Percentiles rank a stretch among this genome's conserved stretches.
Evolutionary conservation across 64 coral and sea anemone species (phyloP).

Genomic region (Dendronephthya gigantea): DNA sequence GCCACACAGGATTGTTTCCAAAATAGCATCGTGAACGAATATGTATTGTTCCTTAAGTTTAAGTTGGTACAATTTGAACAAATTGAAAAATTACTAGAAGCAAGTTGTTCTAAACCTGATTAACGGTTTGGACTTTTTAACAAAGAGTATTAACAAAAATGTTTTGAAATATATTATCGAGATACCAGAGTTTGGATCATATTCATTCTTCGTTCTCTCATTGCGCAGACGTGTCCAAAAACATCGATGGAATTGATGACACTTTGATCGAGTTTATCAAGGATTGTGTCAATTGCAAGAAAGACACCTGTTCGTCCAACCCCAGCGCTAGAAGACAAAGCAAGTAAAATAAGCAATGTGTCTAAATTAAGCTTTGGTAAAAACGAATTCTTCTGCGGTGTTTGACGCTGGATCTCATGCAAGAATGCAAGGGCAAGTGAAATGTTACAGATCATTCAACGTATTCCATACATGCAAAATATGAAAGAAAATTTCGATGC

Average conservation of each 20-base stretch:
- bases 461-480: background rate
- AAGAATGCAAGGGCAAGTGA: no score
- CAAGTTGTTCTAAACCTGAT: no score
- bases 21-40: background rate
- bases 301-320: background rate
- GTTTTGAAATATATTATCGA: no score
- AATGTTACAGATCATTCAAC: background rate
- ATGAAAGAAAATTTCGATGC: background rate
- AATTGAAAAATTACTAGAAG: no score
- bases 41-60: background rate
- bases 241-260: background rate
- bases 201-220: background rate
- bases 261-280: background rate
- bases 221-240: background rate
- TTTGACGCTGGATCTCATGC: no score
- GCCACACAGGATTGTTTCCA: background rate
- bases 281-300: background rate
- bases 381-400: no score
- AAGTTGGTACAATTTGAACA: no score
- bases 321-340: background rate
- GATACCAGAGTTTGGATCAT: constrained; percentile 14
- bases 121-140: no score
- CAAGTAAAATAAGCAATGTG: background rate
- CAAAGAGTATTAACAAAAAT: no score
- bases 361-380: no score